Base-by-base conservation (phyloP, 35 echinoderm and acorn worm genomes). In the Strongylocentrotus purpuratus region DNA sequence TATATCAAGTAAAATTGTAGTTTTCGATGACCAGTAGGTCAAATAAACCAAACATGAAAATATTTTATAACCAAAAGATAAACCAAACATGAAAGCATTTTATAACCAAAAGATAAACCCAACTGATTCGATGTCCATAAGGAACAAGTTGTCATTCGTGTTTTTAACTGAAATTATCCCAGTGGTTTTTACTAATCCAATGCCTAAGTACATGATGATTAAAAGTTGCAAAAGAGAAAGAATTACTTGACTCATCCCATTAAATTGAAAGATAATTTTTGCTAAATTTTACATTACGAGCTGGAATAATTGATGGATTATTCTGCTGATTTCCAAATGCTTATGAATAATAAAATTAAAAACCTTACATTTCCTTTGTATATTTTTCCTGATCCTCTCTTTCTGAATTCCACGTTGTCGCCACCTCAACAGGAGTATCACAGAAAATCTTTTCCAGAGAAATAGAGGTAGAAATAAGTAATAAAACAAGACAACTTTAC, bases 291-390 rank as follows among this genome's bases (percentile, higher is more conserved):
- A 78, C 4, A 78, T 31, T 25, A 78, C n/a, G 65, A n/a, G 65
- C 65, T 78, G 65, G 65, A 59, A 5, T 13, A 12, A 59, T 41
- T 41, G 35, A 78, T 78, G 22, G 7, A 78, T 78, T 78, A 78
- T 78, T 78, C 65, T 28, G 20, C 61, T 28, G 18, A 78, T 78
- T 28, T 78, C 22, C 6, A 7, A 78, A n/a, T 78, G 20, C 50
- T 28, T 78, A 78, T 78, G 52, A 78, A 28, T 78, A 1, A 78
- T 78, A 18, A 1, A 52, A 65, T 41, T 48, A 12, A 31, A 46
- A 28, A 22, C 32, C 98, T 96, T 58, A 99, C 98, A 99, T 97
- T 95, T 96, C 98, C 88, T 99, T 95, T 13, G 87, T 70, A 71
- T 99, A 99, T 71, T 71, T 94, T 46, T 99, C 96, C 4, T 92